phyloP scores from a whole-genome alignment of 2,797 vertebrate species.

The Scolopax rusticola region DNA sequence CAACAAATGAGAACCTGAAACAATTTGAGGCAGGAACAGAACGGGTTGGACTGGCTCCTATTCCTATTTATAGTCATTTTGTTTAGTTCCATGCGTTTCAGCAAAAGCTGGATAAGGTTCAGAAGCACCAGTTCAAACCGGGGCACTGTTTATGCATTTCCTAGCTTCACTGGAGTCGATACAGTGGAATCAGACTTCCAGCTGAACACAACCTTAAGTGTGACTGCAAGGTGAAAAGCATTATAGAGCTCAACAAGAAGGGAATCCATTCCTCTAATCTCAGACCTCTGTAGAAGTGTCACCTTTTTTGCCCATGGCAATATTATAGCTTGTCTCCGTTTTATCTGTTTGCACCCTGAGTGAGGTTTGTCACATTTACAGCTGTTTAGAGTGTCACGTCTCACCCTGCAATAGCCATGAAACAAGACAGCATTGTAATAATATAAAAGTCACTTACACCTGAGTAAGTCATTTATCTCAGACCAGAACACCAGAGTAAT shows the following conservation, averaged over 20 bases:
- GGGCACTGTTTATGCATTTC: neutral
- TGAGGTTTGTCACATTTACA: slow-evolving; percentile 36
- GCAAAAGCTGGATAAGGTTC: neutral
- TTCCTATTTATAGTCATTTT: neutral
- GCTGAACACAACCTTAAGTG: neutral
- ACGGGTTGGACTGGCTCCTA: neutral
- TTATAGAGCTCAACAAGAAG: neutral
- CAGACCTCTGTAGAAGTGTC: neutral
- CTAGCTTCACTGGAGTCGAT: neutral
- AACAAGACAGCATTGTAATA: slow-evolving; percentile 47
- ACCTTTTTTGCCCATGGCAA: slow-evolving; percentile 9
- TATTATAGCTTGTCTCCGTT: slow-evolving; percentile 1
- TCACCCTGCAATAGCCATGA: slow-evolving; percentile 19
- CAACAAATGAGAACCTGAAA: neutral
- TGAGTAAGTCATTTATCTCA: slow-evolving; percentile 55
- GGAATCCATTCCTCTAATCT: neutral
- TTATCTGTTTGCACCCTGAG: slow-evolving; percentile 1
- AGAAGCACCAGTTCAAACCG: neutral
- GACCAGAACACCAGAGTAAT: slow-evolving; percentile 28
- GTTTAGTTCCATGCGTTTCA: neutral
- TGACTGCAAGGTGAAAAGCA: neutral
- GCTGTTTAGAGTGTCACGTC: slow-evolving; percentile 21
- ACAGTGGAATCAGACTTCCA: neutral
- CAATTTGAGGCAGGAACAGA: neutral
- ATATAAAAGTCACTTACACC: slow-evolving; percentile 61